A percentile compares a stretch with the other conserved stretches of the same genome.
Evolutionary conservation across 1,140 invertebrate species (phyloP).

Genomic region (Aphidius gifuensis): DNA sequence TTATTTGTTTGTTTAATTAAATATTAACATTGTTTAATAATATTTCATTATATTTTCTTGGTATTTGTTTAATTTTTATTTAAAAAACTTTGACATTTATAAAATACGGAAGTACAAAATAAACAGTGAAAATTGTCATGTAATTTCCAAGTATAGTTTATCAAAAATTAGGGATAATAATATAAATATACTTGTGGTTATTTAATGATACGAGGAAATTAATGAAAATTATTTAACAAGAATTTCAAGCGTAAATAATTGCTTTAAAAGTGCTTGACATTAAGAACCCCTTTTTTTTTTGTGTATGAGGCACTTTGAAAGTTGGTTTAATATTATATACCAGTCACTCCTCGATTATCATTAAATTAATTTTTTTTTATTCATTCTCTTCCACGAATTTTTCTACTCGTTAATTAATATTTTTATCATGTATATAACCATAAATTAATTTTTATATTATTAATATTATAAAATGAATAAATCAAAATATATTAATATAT

Average conservation of each 20-base stretch:
- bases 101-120: conserved; percentile 26
- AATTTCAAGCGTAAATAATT: conserved; percentile 30
- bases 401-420: no score
- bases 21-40: neutral
- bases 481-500: no score
- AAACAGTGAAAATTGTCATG: conserved; percentile 20
- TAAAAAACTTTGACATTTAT: neutral
- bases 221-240: conserved; percentile 31
- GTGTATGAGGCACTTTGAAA: no score
- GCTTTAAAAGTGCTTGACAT: conserved; percentile 4
- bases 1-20: neutral
- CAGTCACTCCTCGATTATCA: neutral
- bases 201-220: conserved; percentile 25
- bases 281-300: no score
- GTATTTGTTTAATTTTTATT: conserved; percentile 6
- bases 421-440: no score
- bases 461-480: no score
- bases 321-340: neutral
- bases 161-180: no score
- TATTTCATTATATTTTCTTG: neutral
- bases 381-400: no score
- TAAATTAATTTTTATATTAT: no score
- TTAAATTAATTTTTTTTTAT: conserved; percentile 1
- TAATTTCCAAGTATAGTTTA: neutral
- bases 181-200: no score